A percentile compares a stretch with the other conserved stretches of the same genome.
These are phyloP conservation scores for Xestia ashworthii DNA, from an alignment of 2,888 invertebrate genomes.

Conservation along the genomic window DNA sequence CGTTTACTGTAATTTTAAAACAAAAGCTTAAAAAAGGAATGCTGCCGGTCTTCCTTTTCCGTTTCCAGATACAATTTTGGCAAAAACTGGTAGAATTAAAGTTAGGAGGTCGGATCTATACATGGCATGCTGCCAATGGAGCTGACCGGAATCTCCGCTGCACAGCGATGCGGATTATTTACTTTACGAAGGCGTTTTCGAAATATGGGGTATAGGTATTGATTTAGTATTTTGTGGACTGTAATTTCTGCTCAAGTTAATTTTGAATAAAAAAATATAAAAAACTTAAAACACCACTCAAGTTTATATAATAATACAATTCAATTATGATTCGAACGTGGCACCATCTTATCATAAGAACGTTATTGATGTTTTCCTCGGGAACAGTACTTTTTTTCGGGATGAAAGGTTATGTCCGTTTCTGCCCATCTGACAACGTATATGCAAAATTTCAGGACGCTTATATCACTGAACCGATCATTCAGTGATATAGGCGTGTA, in stretches of 20 bases:
- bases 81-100: constrained; percentile 35
- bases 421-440: too few relatives aligned
- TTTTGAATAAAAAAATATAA: too few relatives aligned
- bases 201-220: constrained; percentile 6
- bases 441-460: too few relatives aligned
- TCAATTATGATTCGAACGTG: too few relatives aligned
- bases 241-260: not conserved
- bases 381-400: too few relatives aligned
- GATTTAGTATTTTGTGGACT: not conserved
- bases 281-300: too few relatives aligned
- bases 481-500: too few relatives aligned
- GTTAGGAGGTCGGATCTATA: constrained; percentile 35
- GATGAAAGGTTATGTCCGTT: not conserved
- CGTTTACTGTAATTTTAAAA: not conserved
- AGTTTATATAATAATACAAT: too few relatives aligned
- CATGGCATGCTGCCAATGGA: constrained; percentile 49
- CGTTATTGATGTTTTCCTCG: too few relatives aligned
- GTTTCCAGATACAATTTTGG: constrained; percentile 36
- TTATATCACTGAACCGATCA: too few relatives aligned
- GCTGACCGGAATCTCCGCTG: constrained; percentile 38
- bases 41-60: not conserved
- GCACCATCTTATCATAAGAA: too few relatives aligned
- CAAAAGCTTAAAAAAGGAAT: constrained; percentile 5
- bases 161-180: constrained; percentile 46
- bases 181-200: constrained; percentile 33